These are phyloP conservation scores for Pristionchus entomophagus DNA, from an alignment of 2,888 invertebrate genomes.

Conservation along the genomic window DNA sequence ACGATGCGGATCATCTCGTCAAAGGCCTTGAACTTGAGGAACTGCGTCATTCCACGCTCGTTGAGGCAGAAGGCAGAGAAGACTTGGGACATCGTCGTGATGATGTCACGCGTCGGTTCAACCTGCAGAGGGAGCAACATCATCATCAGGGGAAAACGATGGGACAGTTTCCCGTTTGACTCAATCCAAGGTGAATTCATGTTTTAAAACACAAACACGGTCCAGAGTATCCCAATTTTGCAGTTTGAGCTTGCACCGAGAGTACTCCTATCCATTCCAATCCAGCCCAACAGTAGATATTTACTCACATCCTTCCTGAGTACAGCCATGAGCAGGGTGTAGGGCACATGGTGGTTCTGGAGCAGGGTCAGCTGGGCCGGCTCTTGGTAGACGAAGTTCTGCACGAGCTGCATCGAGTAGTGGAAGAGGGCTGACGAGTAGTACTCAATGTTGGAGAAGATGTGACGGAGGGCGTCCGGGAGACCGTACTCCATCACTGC, in stretches of 20 bases:
- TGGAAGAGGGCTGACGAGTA: constrained; percentile 88
- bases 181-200: too few relatives aligned
- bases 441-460: constrained; percentile 90
- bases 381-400: constrained; percentile 85
- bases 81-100: constrained; percentile 89
- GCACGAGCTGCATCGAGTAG: constrained; percentile 61
- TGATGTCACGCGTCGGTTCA: constrained; percentile 80
- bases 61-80: constrained; percentile 90
- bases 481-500: constrained; percentile 88
- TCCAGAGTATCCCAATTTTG: too few relatives aligned
- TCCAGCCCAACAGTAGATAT: background rate
- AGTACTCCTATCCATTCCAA: background rate
- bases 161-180: too few relatives aligned
- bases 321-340: constrained; percentile 88
- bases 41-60: constrained; percentile 85
- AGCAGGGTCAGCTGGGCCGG: constrained; percentile 87
- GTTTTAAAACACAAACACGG: too few relatives aligned
- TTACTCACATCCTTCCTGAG: constrained; percentile 84
- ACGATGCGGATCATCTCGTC: constrained; percentile 87
- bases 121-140: constrained; percentile 76
- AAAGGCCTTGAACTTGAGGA: constrained; percentile 84
- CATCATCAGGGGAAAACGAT: too few relatives aligned
- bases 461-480: constrained; percentile 85
- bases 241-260: background rate
- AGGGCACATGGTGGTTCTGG: constrained; percentile 89